Percentiles rank a stretch among this genome's conserved stretches.
Conservation (phyloP, 2,888 invertebrate species). For the Lithophane socia region DNA sequence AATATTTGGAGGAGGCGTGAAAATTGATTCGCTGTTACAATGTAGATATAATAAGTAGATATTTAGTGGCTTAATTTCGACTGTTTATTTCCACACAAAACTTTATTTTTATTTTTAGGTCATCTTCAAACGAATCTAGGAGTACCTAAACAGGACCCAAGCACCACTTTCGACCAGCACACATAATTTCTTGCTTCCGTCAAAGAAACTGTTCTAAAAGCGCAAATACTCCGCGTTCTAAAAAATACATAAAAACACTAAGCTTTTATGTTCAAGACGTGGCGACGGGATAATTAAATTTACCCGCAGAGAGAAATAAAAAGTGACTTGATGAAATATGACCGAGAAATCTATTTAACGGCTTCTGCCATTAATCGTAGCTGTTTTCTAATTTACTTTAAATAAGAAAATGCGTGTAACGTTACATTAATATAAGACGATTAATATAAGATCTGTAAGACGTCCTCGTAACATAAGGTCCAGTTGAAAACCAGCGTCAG, state of each 20-base stretch:
- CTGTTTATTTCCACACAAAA: background rate
- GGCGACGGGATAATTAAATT: slow-evolving; percentile 74
- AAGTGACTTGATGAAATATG: slow-evolving; percentile 64
- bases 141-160: background rate
- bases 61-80: background rate
- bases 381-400: slow-evolving; percentile 56
- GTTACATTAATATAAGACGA: slow-evolving; percentile 26
- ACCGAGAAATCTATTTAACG: slow-evolving; percentile 67
- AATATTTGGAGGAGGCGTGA: too few relatives aligned
- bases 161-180: background rate
- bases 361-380: slow-evolving; percentile 54
- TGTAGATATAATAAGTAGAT: too few relatives aligned
- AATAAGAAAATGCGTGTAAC: slow-evolving; percentile 38
- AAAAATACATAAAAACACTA: slow-evolving; percentile 70
- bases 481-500: too few relatives aligned
- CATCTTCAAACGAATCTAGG: slow-evolving; percentile 3
- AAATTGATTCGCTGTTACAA: too few relatives aligned
- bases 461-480: too few relatives aligned
- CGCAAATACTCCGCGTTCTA: slow-evolving; percentile 62
- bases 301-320: slow-evolving; percentile 69
- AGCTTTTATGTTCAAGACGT: slow-evolving; percentile 74
- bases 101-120: background rate
- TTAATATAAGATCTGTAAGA: too few relatives aligned
- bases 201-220: slow-evolving; percentile 32
- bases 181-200: slow-evolving; percentile 22